These are phyloP conservation scores for Lutjanus argentimaculatus DNA, from an alignment of 2,797 vertebrate species.

Conservation along the genomic window DNA sequence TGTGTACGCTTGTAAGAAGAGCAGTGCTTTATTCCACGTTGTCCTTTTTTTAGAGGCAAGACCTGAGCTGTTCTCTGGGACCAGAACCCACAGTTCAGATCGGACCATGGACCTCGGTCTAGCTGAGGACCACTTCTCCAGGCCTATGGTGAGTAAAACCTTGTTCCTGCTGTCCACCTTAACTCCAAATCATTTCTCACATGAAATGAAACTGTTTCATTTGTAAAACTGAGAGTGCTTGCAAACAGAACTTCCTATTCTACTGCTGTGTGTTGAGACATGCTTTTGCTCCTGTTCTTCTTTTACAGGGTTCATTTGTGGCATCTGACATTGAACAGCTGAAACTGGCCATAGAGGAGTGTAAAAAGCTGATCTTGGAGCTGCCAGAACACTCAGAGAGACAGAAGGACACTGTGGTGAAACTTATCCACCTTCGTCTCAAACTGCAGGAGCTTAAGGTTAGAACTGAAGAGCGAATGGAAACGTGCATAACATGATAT, in stretches of 20 bases:
- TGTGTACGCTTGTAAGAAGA: constrained; percentile 2
- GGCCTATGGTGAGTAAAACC: constrained; percentile 88
- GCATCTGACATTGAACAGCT: constrained; percentile 93
- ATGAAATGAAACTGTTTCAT: neutral
- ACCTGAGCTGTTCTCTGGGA: constrained; percentile 82
- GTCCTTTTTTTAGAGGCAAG: constrained; percentile 80
- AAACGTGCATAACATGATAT: neutral
- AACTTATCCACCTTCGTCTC: constrained; percentile 96
- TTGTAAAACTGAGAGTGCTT: neutral
- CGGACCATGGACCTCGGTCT: constrained; percentile 93
- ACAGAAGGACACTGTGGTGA: constrained; percentile 95
- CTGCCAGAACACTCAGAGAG: constrained; percentile 95
- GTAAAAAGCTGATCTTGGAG: constrained; percentile 93
- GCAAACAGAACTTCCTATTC: neutral
- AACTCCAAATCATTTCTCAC: neutral
- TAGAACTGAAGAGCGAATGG: constrained; percentile 17
- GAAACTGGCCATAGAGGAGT: constrained; percentile 94
- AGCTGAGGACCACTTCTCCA: constrained; percentile 96
- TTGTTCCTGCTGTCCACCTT: neutral
- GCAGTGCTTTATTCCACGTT: constrained; percentile 23
- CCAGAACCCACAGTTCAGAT: constrained; percentile 83
- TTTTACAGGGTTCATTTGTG: constrained; percentile 90
- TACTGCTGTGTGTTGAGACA: neutral
- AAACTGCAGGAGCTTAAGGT: constrained; percentile 98
- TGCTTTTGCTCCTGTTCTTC: constrained; percentile 6